Base-by-base conservation (phyloP, 2,888 invertebrate species). In the Drosophila anomalipes region DNA sequence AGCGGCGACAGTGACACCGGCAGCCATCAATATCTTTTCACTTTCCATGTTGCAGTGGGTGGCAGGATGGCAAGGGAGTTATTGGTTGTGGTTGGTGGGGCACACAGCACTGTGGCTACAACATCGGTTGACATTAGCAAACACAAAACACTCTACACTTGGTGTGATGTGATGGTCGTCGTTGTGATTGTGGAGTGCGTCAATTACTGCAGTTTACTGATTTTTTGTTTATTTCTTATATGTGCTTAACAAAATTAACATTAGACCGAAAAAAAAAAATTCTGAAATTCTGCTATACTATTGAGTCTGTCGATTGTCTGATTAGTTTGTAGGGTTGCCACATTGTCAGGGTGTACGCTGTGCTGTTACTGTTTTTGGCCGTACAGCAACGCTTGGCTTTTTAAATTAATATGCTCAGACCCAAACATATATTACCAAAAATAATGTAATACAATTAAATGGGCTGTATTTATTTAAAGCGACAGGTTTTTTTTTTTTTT, bases 1-100 rank as follows among this genome's bases (percentile, higher is more conserved):
- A 61, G 97, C 95, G 22, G 97, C 97, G 14, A 93, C 96, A 61
- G 97, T 97, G 61, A 97, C 94, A 39, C 97, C 97, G 59, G 97
- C 97, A 79, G 97, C 96, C 91, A 97, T 96, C 74, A 97, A 94
- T 82, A 97, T 95, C 92, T 95, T 95, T 91, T 97, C 97, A 69
- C 96, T 96, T 86, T 93, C 93, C 93, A 93, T 94, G 53, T 56
- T 52, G 37, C 41, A 22, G 33, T 33, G 22, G 52, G 12, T n/a
- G 30, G 58, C n/a, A 39, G 39, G 28, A 39, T 30, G 19, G 26
- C 16, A 9, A 47, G 51, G 47, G 39, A 71, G 53, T 53, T 67
- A 63, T 9, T 44, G 32, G 22, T 44, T 32, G 41, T 44, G 32
- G 32, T 44, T 58, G 44, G 28, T 58, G 44, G 58, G 58, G 32